Conservation (phyloP, 2,888 invertebrate species). For the Quadriops clusia region DNA sequence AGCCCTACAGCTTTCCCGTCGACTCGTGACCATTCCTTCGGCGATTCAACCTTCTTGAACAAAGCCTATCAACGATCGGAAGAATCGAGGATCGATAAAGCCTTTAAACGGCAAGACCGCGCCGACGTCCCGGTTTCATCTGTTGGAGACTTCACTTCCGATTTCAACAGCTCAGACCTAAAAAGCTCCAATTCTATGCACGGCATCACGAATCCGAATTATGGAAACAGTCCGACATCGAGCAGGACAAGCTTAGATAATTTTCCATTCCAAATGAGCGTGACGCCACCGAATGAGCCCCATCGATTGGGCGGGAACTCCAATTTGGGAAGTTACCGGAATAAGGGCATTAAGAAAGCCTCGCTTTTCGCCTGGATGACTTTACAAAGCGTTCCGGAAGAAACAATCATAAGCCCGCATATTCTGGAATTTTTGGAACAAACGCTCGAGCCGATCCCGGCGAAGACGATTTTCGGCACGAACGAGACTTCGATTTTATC, state of each 20-base stretch:
- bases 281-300: constrained; percentile 17
- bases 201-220: constrained; percentile 36
- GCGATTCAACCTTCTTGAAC: constrained; percentile 1
- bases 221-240: constrained; percentile 28
- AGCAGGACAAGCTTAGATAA: constrained; percentile 23
- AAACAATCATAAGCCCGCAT: constrained; percentile 94
- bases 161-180: constrained; percentile 13
- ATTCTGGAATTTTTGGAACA: constrained; percentile 95
- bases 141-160: constrained; percentile 12
- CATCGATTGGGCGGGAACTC: constrained; percentile 11
- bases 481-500: constrained; percentile 18
- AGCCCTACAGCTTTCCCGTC: constrained; percentile 11
- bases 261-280: constrained; percentile 17
- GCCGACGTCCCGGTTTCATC: constrained; percentile 9
- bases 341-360: constrained; percentile 69
- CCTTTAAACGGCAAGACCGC: constrained; percentile 26
- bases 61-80: constrained; percentile 28
- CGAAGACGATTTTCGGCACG: constrained; percentile 31
- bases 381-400: constrained; percentile 91
- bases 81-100: constrained; percentile 31
- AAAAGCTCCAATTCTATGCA: constrained; percentile 23
- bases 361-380: constrained; percentile 92
- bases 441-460: constrained; percentile 88
- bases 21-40: constrained; percentile 8
- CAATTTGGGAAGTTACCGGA: constrained; percentile 29